Conservation (phyloP, 2,113 vertebrate genomes). For the Lynx canadensis region DNA sequence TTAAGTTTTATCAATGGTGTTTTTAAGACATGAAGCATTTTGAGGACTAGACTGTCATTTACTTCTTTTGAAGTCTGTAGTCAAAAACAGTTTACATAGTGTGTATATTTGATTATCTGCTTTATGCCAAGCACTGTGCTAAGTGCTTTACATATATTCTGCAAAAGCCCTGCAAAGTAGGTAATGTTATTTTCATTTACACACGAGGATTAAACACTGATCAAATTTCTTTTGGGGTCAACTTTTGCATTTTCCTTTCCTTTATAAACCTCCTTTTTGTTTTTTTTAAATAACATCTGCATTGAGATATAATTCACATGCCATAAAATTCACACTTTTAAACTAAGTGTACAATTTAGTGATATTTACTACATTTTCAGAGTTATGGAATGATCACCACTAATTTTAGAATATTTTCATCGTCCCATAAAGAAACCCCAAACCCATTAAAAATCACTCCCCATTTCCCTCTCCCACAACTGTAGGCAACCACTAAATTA, state of each 20-base stretch:
- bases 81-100: neutral
- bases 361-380: neutral
- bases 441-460: neutral
- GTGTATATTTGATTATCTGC: neutral
- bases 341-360: neutral
- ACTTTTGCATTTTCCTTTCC: neutral
- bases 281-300: neutral
- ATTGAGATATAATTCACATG: neutral
- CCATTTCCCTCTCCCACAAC: neutral
- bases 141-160: neutral
- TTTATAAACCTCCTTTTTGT: neutral
- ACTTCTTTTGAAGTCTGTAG: constrained; percentile 1
- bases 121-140: neutral
- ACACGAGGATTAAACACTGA: neutral
- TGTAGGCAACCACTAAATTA: neutral
- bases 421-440: neutral
- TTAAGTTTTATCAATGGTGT: neutral
- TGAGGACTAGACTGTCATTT: neutral
- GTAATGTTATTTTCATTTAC: neutral
- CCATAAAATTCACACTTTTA: neutral
- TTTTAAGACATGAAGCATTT: constrained; percentile 29
- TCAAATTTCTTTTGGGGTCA: neutral
- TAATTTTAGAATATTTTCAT: constrained; percentile 11
- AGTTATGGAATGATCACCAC: neutral
- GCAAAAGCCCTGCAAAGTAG: neutral